These are phyloP conservation scores for Sebastiscus albofasciatus DNA, from an alignment of 2,797 vertebrate genomes.

Conservation along the genomic window DNA sequence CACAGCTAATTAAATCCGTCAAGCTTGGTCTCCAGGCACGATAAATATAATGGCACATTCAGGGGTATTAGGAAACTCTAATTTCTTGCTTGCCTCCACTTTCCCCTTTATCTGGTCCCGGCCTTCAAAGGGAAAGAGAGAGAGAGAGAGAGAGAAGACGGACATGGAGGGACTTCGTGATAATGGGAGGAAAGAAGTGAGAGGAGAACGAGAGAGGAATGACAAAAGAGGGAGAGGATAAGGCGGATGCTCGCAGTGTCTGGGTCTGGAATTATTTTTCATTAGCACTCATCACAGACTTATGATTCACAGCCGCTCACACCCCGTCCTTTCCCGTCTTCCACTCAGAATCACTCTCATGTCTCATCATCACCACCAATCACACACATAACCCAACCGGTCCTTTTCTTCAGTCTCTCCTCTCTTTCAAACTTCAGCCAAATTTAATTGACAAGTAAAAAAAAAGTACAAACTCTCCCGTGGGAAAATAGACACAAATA, in stretches of 20 bases:
- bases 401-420: background rate
- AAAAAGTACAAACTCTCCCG: background rate
- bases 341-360: background rate
- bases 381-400: background rate
- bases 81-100: conserved; percentile 37
- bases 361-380: background rate
- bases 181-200: conserved; percentile 17
- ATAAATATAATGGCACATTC: conserved; percentile 56
- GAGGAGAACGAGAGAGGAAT: conserved; percentile 29
- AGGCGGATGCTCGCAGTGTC: conserved; percentile 6
- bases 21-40: conserved; percentile 31
- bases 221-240: conserved; percentile 32
- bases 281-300: conserved; percentile 54
- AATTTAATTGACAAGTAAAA: conserved; percentile 32
- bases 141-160: background rate
- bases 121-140: conserved; percentile 47
- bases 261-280: conserved; percentile 63
- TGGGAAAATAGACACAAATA: conserved; percentile 17
- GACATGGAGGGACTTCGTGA: conserved; percentile 28
- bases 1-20: conserved; percentile 55
- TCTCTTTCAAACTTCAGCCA: background rate
- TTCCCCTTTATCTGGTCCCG: conserved; percentile 40
- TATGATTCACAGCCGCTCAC: conserved; percentile 22
- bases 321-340: conserved; percentile 17
- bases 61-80: conserved; percentile 43